Evolutionary conservation across 2,888 invertebrate species (phyloP).

Genomic region (Bombyx huttoni): DNA sequence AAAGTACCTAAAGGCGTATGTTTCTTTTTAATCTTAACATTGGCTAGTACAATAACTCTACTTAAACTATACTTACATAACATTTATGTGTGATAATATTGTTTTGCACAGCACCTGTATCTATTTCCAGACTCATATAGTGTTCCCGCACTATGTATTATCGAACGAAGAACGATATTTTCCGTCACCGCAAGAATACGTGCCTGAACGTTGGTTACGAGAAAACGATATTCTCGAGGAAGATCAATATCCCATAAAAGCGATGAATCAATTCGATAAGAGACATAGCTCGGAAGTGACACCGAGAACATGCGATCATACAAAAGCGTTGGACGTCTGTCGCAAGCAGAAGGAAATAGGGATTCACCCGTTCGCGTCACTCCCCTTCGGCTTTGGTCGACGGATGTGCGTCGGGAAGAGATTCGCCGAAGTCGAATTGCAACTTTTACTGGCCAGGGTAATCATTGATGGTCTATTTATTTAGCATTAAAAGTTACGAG

Average conservation of each 20-base stretch:
- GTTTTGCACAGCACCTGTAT: too few relatives aligned
- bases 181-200: slow-evolving; percentile 76
- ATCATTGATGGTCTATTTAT: neutral
- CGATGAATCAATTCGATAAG: neutral
- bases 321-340: slow-evolving; percentile 21
- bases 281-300: neutral
- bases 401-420: slow-evolving; percentile 84
- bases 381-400: slow-evolving; percentile 84
- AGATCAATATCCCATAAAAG: slow-evolving; percentile 10
- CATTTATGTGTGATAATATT: too few relatives aligned
- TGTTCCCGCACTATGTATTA: slow-evolving; percentile 84
- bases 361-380: slow-evolving; percentile 81
- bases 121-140: slow-evolving; percentile 79
- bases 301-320: neutral
- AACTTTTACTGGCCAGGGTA: slow-evolving; percentile 81
- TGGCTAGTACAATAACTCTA: neutral
- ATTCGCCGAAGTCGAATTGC: slow-evolving; percentile 86
- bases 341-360: slow-evolving; percentile 66
- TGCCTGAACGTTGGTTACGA: slow-evolving; percentile 86
- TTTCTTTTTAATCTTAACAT: neutral
- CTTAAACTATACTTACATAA: neutral
- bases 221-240: slow-evolving; percentile 26
- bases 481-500: too few relatives aligned
- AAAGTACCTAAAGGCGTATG: slow-evolving; percentile 86
- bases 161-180: slow-evolving; percentile 82